Conservation (phyloP, 2,888 invertebrate genomes). For the Hemistola chrysoprasaria region DNA sequence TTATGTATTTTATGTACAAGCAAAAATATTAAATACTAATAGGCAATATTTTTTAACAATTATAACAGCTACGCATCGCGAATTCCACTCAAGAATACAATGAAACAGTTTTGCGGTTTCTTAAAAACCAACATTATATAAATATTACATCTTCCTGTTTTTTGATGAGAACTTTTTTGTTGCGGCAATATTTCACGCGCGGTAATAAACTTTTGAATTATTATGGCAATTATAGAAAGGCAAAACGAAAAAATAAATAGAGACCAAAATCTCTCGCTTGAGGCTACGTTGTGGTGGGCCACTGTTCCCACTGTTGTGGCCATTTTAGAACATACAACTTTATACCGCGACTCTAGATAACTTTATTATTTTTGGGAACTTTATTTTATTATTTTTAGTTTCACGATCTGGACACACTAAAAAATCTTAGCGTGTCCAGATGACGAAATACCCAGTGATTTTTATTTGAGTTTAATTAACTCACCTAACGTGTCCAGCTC, state of each 20-base stretch:
- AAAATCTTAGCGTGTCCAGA: no score
- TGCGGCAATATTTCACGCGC: slow-evolving; percentile 54
- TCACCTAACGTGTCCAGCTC: no score
- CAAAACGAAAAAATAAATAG: slow-evolving; percentile 57
- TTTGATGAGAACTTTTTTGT: slow-evolving; percentile 20
- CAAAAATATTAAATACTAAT: no score
- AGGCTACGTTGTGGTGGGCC: slow-evolving; percentile 65
- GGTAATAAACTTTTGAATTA: slow-evolving; percentile 61
- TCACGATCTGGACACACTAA: no score
- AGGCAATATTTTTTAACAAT: no score
- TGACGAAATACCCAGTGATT: no score
- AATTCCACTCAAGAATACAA: no score
- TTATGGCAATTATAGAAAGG: slow-evolving; percentile 65
- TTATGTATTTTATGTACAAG: no score
- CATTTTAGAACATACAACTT: slow-evolving; percentile 44
- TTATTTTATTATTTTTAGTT: not conserved
- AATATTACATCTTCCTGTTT: slow-evolving; percentile 14
- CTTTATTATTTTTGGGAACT: not conserved
- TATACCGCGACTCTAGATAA: slow-evolving; percentile 6
- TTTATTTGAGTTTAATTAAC: no score
- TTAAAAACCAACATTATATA: no score
- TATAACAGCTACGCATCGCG: no score
- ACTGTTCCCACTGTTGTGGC: slow-evolving; percentile 68
- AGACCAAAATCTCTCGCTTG: slow-evolving; percentile 60
- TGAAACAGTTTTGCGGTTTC: no score